A percentile compares a stretch with the other conserved stretches of the same genome.
These are phyloP conservation scores for Perizoma affinitatum DNA, from an alignment of 2,888 invertebrate species.

Conservation along the genomic window DNA sequence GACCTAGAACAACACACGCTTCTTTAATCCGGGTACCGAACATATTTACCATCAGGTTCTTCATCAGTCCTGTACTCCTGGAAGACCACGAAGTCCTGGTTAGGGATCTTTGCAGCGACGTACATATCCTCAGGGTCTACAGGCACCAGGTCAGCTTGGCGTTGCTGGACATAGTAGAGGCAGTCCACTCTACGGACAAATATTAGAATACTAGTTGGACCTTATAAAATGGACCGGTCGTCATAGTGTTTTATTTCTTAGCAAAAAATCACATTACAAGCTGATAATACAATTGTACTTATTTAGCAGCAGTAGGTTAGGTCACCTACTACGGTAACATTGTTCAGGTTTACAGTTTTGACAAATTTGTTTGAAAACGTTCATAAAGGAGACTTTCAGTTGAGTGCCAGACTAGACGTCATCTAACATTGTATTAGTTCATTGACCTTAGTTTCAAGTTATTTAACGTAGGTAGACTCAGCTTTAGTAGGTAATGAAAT, in stretches of 20 bases:
- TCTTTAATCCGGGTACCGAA: too few relatives aligned
- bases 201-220: neutral
- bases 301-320: too few relatives aligned
- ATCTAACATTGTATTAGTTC: neutral
- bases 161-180: slow-evolving; percentile 88
- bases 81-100: slow-evolving; percentile 90
- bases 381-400: neutral
- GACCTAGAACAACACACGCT: too few relatives aligned
- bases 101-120: slow-evolving; percentile 88
- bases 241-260: too few relatives aligned
- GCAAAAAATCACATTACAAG: too few relatives aligned
- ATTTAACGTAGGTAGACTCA: too few relatives aligned
- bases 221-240: too few relatives aligned
- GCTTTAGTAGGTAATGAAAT: too few relatives aligned
- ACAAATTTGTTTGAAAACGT: neutral
- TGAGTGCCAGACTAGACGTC: too few relatives aligned
- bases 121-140: slow-evolving; percentile 96
- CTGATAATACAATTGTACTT: too few relatives aligned
- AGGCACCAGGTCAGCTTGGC: slow-evolving; percentile 91
- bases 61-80: slow-evolving; percentile 91
- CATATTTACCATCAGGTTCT: slow-evolving; percentile 86
- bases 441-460: neutral
- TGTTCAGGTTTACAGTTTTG: neutral
- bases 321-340: too few relatives aligned
- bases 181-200: slow-evolving; percentile 86